Conservation (phyloP, 2,113 vertebrate species). For the Eolophus roseicapilla region DNA sequence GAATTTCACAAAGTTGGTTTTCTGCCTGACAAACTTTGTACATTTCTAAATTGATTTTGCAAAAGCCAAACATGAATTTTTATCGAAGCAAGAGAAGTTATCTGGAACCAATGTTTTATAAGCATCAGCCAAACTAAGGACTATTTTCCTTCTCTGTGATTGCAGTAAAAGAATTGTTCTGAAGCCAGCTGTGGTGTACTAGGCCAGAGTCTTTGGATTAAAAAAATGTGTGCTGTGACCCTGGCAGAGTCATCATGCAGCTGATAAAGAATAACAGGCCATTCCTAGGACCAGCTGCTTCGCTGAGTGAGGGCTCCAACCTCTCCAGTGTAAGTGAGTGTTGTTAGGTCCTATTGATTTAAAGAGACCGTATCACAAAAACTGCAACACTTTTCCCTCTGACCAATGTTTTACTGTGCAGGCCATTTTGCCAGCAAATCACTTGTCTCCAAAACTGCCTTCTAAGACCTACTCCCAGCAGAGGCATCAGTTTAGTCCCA, state of each 20-base stretch:
- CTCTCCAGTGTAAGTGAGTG: background rate
- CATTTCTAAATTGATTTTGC: background rate
- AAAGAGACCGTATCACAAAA: background rate
- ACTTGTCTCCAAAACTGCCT: background rate
- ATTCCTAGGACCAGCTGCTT: background rate
- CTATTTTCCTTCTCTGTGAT: background rate
- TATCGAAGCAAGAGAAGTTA: background rate
- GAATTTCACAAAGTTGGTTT: background rate
- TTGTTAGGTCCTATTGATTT: background rate
- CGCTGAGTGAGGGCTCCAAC: accelerated
- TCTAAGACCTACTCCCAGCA: background rate
- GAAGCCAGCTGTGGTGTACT: background rate
- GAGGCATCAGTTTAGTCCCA: background rate
- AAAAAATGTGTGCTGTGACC: background rate
- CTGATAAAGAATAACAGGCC: constrained; percentile 11
- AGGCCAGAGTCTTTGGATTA: background rate
- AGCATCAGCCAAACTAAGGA: background rate
- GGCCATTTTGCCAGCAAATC: background rate
- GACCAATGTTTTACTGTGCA: background rate
- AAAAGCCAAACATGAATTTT: background rate
- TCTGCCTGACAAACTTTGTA: background rate
- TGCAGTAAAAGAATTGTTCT: background rate
- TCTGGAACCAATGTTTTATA: background rate
- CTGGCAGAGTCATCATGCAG: background rate
- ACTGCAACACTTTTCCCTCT: background rate